phyloP scores from a whole-genome alignment of 2,113 vertebrate genomes.

The Cephalopholis sonnerati region DNA sequence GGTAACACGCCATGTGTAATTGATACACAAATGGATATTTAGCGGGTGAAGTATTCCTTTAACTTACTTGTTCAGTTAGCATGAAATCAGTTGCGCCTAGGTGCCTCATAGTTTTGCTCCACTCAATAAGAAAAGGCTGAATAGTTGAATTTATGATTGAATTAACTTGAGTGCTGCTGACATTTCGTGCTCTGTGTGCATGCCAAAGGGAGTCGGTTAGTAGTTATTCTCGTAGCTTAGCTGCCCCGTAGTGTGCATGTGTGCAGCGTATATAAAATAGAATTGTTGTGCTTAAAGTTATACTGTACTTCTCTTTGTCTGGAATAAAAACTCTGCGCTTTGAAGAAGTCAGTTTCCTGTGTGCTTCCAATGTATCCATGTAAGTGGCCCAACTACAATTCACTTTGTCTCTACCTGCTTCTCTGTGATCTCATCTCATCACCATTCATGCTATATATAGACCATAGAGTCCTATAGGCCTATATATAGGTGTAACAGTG shows the following conservation, averaged over 20 bases:
- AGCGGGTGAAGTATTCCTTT: too few relatives aligned
- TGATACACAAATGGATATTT: too few relatives aligned
- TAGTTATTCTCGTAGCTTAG: background rate
- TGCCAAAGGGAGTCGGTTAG: conserved; percentile 47
- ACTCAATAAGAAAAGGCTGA: conserved; percentile 22
- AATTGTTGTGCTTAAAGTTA: conserved; percentile 62
- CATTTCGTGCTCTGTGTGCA: conserved; percentile 58
- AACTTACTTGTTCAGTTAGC: conserved; percentile 57
- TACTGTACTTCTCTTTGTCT: conserved; percentile 80
- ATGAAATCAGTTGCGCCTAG: conserved; percentile 61
- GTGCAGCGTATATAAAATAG: conserved; percentile 32
- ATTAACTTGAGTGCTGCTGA: conserved; percentile 22
- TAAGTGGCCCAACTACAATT: conserved; percentile 78
- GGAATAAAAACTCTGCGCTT: conserved; percentile 83
- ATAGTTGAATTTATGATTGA: background rate
- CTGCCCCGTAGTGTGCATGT: conserved; percentile 68
- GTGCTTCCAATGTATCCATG: conserved; percentile 77
- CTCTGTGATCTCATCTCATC: conserved; percentile 65
- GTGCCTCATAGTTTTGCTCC: conserved; percentile 31
- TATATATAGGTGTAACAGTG: conserved; percentile 61
- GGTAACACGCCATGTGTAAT: too few relatives aligned
- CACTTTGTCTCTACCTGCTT: conserved; percentile 72
- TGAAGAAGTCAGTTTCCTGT: conserved; percentile 81
- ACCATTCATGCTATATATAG: conserved; percentile 63
- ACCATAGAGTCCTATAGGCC: conserved; percentile 56